These are phyloP conservation scores for Eupithecia centaureata DNA, from an alignment of 2,888 invertebrate genomes.

Conservation along the genomic window DNA sequence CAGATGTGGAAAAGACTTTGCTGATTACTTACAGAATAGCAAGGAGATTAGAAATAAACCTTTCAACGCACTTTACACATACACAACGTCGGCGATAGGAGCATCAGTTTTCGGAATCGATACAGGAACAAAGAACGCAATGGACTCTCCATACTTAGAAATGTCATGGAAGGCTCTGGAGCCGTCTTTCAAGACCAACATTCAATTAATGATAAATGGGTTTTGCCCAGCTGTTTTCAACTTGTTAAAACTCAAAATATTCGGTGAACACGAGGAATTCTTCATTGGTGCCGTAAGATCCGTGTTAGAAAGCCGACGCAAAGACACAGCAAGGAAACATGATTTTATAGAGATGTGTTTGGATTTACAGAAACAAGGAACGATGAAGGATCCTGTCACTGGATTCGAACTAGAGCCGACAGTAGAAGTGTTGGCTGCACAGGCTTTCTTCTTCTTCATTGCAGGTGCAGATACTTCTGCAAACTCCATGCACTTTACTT, in stretches of 20 bases:
- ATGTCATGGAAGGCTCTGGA: slow-evolving; percentile 57
- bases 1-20: slow-evolving; percentile 63
- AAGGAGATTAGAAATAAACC: slow-evolving; percentile 49
- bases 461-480: slow-evolving; percentile 77
- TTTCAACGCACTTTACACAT: slow-evolving; percentile 60
- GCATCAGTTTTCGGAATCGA: slow-evolving; percentile 75
- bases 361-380: slow-evolving; percentile 61
- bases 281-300: slow-evolving; percentile 63
- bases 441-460: slow-evolving; percentile 75
- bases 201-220: slow-evolving; percentile 47
- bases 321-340: slow-evolving; percentile 45
- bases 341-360: slow-evolving; percentile 68
- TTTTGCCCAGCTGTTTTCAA: slow-evolving; percentile 53
- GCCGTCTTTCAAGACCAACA: slow-evolving; percentile 47
- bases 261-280: slow-evolving; percentile 62
- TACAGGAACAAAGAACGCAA: slow-evolving; percentile 57
- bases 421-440: slow-evolving; percentile 67
- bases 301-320: slow-evolving; percentile 55
- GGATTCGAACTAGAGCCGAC: slow-evolving; percentile 59
- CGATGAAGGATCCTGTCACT: slow-evolving; percentile 56
- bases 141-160: slow-evolving; percentile 66
- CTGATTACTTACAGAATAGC: slow-evolving; percentile 51
- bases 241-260: slow-evolving; percentile 55
- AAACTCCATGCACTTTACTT: slow-evolving; percentile 64
- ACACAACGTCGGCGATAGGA: slow-evolving; percentile 64